Conservation (phyloP, 2,888 invertebrate species). For the Acronicta aceris region DNA sequence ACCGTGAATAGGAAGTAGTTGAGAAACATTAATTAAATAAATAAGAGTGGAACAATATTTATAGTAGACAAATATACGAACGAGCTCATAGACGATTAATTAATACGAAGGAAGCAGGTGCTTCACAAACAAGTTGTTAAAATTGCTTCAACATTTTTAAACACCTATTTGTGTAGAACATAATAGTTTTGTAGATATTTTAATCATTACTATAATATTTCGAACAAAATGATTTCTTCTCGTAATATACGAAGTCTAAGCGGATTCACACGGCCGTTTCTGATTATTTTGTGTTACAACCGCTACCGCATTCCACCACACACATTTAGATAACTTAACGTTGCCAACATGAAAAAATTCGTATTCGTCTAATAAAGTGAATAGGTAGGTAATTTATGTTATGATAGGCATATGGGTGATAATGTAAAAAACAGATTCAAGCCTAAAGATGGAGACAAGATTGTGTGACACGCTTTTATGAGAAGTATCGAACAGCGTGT, state of each 20-base stretch:
- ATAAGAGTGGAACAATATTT: conserved; percentile 45
- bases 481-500: conserved; percentile 2
- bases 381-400: not conserved
- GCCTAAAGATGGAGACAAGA: conserved; percentile 5
- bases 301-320: conserved; percentile 17
- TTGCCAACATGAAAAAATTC: not conserved
- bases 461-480: conserved; percentile 8
- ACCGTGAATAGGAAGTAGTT: conserved; percentile 21
- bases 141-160: conserved; percentile 37
- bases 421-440: conserved; percentile 27
- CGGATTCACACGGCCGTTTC: conserved; percentile 13
- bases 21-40: conserved; percentile 39
- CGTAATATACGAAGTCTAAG: not conserved
- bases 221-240: conserved; percentile 23
- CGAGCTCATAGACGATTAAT: conserved; percentile 43
- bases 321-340: conserved; percentile 4
- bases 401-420: conserved; percentile 3
- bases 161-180: conserved; percentile 40
- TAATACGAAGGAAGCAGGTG: conserved; percentile 50
- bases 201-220: conserved; percentile 38
- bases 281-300: not conserved
- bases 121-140: conserved; percentile 45
- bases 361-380: not conserved
- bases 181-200: conserved; percentile 47
- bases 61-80: conserved; percentile 44